Evolutionary conservation across 2,888 invertebrate genomes (phyloP), one percentile per base, ranked within the genome.

Genomic region (Coecobrya sp.): DNA sequence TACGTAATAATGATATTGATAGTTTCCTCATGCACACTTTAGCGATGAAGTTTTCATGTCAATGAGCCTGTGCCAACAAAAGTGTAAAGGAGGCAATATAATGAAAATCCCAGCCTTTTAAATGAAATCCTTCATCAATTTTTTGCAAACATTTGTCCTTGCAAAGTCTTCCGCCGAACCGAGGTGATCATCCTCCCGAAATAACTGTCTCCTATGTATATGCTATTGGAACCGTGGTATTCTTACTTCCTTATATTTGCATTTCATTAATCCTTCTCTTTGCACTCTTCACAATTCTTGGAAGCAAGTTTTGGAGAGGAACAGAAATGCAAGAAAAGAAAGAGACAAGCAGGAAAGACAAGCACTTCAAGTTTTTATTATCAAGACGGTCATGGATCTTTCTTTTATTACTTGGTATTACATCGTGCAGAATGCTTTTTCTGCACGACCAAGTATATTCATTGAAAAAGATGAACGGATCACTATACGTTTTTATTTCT

Each of bases 201-300:
- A 30, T 30, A 68, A 22, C 30, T 68, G 30, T 68, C 68, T 68
- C 7, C 5, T 16, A 19, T 68, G 30, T n/a, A n/a, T n/a, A 62
- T 62, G 59, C 68, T 13, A 36, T 68, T 68, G 30, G 30, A 68
- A 16, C 68, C 68, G 22, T 68, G 36, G 16, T 68, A 68, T 22
- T 68, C 27, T 36, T 68, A 4, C 45, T 22, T 22, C 25, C 36
- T 82, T 82, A 7, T 82, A 82, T 82, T 82, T 82, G 82, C 82
- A 82, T 82, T 82, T 82, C 82, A 62, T 82, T 82, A 82, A 82
- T 82, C 62, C 62, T 30, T 62, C 52, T n/a, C 16, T 13, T 65
- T 27, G 11, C 65, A 36, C 36, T 59, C 59, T 22, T 19, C 59
- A 59, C 59, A 59, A 2, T 62, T 62, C 59, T 25, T 65, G 27